These are phyloP conservation scores for Steinernema carpocapsae DNA, from an alignment of 2,888 invertebrate genomes.

Conservation along the genomic window DNA sequence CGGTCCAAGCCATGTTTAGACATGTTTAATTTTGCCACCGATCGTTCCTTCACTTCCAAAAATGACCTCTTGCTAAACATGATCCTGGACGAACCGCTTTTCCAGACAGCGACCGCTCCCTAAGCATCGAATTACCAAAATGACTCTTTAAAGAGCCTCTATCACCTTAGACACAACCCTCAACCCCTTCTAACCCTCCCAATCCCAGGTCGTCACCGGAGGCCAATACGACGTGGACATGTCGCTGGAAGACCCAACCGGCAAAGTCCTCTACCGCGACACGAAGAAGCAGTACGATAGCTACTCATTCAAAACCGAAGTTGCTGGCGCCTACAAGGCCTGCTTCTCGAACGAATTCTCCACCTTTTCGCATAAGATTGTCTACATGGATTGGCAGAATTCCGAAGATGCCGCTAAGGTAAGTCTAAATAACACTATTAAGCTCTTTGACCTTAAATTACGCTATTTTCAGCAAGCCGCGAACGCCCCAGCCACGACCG, in stretches of 20 bases:
- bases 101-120: no score
- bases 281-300: constrained; percentile 94
- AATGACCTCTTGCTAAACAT: background rate
- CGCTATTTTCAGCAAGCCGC: constrained; percentile 12
- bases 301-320: constrained; percentile 81
- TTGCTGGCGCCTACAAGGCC: constrained; percentile 71
- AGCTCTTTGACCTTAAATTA: background rate
- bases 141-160: no score
- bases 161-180: no score
- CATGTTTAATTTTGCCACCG: constrained; percentile 9
- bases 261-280: constrained; percentile 86
- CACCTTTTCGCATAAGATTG: constrained; percentile 95
- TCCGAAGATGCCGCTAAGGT: constrained; percentile 43
- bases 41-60: background rate
- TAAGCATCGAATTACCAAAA: no score
- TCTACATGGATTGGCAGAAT: constrained; percentile 78
- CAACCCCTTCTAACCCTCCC: no score
- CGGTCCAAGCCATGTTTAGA: background rate
- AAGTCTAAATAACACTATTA: background rate
- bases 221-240: constrained; percentile 98
- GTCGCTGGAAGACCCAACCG: constrained; percentile 83
- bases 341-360: constrained; percentile 99
- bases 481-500: constrained; percentile 51
- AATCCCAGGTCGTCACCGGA: constrained; percentile 97
- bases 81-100: no score